Evolutionary conservation across 1,140 invertebrate genomes (phyloP), one percentile per base, ranked within the genome.

Genomic region (Littorina saxatilis): DNA sequence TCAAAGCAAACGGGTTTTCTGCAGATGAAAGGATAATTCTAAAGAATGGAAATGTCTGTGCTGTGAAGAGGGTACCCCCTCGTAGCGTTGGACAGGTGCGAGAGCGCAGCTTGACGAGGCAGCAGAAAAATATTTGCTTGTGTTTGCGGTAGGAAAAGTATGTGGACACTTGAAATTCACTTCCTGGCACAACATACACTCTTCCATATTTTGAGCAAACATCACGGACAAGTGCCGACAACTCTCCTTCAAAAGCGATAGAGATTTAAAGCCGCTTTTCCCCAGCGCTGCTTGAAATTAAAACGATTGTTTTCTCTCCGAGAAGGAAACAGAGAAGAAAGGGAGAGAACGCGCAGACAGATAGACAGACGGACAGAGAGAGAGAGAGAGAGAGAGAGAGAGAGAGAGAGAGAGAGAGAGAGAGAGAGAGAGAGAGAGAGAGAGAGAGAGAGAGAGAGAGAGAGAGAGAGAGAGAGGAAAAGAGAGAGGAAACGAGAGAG

Each of bases 391-490:
- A 1, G 32, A 66, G n/a, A 9, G 9, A 66, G 63, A 66, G 32
- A 66, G n/a, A 66, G 32, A 29, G 2, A 35, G 2, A 3, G 32
- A 2, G 1, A 66, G n/a, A 35, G 32, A 1, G 2, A 66, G 7
- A 29, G 63, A 1, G 32, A 3, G 7, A 2, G 63, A 66, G 63
- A 0, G 63, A 66, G 63, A 66, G 2, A 66, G 32, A 66, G 32
- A 66, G 7, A 50, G 63, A 66, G 63, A 66, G 63, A 66, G 63
- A 66, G 1, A 66, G 2, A 35, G n/a, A 9, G 63, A 66, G 1
- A 66, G 13, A 66, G 13, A 29, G 63, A 66, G 63, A 66, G 63
- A 70, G 66, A 70, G 66, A 66, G 61, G 27, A n/a, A 32, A n/a
- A 66, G 61, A 66, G 61, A 66, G 61, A 66, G 23, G 27, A n/a